Conservation (phyloP, 2,888 invertebrate genomes). For the Protodeltote pygarga region DNA sequence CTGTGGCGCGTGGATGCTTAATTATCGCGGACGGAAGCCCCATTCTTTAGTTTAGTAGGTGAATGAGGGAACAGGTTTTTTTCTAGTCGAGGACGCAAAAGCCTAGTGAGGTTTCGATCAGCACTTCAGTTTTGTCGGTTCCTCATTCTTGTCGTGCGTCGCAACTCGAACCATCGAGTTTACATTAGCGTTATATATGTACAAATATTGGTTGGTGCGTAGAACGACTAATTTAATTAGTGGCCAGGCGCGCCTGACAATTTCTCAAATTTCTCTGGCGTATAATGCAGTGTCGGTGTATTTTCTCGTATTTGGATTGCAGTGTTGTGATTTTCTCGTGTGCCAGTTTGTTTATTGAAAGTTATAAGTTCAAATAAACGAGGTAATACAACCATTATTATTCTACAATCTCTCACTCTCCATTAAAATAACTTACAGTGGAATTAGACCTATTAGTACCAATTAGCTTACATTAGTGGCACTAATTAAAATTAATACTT, state of each 20-base stretch:
- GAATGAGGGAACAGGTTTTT: constrained; percentile 76
- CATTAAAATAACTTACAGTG: constrained; percentile 33
- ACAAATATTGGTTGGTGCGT: constrained; percentile 52
- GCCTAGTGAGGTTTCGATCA: constrained; percentile 67
- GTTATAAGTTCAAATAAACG: constrained; percentile 27
- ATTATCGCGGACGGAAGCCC: constrained; percentile 65
- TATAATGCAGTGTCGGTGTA: constrained; percentile 52
- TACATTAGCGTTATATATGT: constrained; percentile 41
- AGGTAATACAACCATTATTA: constrained; percentile 27
- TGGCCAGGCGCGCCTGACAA: constrained; percentile 40
- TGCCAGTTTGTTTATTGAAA: constrained; percentile 42
- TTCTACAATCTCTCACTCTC: background rate
- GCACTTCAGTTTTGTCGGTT: constrained; percentile 67
- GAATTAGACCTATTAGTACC: constrained; percentile 34
- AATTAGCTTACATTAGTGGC: constrained; percentile 35
- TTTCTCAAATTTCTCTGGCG: constrained; percentile 43
- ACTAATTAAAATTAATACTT: constrained; percentile 34
- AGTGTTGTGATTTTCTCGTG: constrained; percentile 57
- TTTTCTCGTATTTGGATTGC: constrained; percentile 67
- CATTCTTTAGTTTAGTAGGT: constrained; percentile 78
- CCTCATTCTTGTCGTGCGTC: constrained; percentile 62
- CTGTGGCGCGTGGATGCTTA: constrained; percentile 43
- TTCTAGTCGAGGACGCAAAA: constrained; percentile 58
- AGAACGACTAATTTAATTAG: constrained; percentile 71
- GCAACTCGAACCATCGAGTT: constrained; percentile 53